Evolutionary conservation across 2,888 invertebrate genomes (phyloP).

Genomic region (Panzeria rudis): DNA sequence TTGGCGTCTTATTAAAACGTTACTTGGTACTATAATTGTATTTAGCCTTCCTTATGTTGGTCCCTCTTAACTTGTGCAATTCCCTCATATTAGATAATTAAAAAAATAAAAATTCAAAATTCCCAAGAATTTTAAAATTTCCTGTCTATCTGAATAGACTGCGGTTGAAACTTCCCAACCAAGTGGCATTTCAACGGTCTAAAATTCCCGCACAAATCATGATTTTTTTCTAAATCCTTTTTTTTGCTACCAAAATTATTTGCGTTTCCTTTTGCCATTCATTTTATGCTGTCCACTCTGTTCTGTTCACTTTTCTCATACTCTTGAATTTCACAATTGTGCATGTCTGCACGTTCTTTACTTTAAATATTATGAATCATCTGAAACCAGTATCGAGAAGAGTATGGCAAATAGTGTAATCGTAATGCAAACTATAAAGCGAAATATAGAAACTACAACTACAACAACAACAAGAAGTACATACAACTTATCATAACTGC

Average conservation of each 20-base stretch:
- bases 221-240: slow-evolving; percentile 21
- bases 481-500: slow-evolving; percentile 72
- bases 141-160: slow-evolving; percentile 17
- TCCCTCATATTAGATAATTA: neutral
- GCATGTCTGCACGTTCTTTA: slow-evolving; percentile 71
- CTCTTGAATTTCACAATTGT: slow-evolving; percentile 70
- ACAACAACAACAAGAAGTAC: slow-evolving; percentile 13
- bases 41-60: no score
- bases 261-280: slow-evolving; percentile 34
- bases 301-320: slow-evolving; percentile 24
- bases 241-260: slow-evolving; percentile 2
- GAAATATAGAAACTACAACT: slow-evolving; percentile 20
- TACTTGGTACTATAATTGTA: no score
- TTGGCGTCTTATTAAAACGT: no score
- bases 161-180: neutral
- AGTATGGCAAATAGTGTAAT: slow-evolving; percentile 57
- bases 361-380: slow-evolving; percentile 70
- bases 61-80: neutral
- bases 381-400: slow-evolving; percentile 55
- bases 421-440: slow-evolving; percentile 47
- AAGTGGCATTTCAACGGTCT: slow-evolving; percentile 28
- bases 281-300: slow-evolving; percentile 23
- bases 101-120: neutral
- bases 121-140: slow-evolving; percentile 41
- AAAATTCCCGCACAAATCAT: slow-evolving; percentile 40